Evolutionary conservation across 2,888 invertebrate genomes (phyloP).

Genomic region (Oithona nana): DNA sequence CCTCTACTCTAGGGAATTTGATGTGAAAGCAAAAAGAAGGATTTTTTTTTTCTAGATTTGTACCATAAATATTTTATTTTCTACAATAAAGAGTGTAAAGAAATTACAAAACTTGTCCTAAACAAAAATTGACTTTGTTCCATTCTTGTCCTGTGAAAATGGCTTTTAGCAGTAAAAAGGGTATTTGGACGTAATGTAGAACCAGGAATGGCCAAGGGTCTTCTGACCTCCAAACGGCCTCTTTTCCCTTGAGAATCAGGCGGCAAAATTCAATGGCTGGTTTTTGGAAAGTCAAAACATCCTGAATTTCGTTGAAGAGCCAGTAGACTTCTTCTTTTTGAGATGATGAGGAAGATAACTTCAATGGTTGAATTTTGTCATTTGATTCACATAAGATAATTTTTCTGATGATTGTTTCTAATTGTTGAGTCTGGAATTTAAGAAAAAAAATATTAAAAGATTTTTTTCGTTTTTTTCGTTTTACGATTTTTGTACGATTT

Average conservation of each 20-base stretch:
- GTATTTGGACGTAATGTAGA: not conserved
- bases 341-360: not conserved
- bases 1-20: no score
- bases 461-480: no score
- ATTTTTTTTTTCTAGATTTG: no score
- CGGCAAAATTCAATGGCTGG: not conserved
- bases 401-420: not conserved
- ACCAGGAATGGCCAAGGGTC: not conserved
- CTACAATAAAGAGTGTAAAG: no score
- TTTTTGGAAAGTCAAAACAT: not conserved
- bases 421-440: not conserved
- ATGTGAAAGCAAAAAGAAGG: no score
- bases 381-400: not conserved
- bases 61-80: no score
- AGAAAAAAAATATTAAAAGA: no score
- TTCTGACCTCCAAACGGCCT: not conserved
- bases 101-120: not conserved
- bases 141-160: not conserved
- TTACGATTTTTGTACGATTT: no score
- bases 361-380: not conserved
- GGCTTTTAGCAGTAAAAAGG: not conserved
- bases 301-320: not conserved
- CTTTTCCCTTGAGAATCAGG: not conserved
- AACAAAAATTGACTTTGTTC: not conserved
- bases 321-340: not conserved